These are phyloP conservation scores for Aleadryas rufinucha DNA, from an alignment of 2,113 vertebrate genomes.

Conservation along the genomic window DNA sequence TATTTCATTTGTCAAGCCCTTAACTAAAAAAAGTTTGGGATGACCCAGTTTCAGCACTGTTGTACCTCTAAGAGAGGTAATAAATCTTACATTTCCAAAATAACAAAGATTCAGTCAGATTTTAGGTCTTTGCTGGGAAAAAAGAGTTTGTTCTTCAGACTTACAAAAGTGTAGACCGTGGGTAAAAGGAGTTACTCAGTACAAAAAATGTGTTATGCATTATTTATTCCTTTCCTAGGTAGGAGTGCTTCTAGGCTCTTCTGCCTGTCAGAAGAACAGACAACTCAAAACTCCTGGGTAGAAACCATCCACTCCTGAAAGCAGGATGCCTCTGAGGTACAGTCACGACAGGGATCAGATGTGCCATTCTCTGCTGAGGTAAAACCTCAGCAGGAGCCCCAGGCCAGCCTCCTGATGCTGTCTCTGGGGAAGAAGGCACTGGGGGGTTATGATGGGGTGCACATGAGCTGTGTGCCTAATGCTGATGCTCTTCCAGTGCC, in stretches of 20 bases:
- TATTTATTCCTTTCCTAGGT: background rate
- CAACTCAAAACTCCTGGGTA: background rate
- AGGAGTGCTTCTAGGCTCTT: background rate
- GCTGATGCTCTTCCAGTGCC: background rate
- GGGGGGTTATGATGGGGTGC: background rate
- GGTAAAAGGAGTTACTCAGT: background rate
- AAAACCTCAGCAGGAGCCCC: background rate
- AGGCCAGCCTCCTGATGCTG: background rate
- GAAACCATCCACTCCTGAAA: background rate
- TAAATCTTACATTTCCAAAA: background rate
- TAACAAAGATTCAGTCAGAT: background rate
- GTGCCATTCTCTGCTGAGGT: background rate
- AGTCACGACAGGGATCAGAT: background rate
- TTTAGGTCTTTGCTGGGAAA: background rate
- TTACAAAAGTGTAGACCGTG: background rate
- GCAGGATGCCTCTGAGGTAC: background rate
- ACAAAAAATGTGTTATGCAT: background rate
- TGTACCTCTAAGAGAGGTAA: background rate
- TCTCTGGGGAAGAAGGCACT: background rate
- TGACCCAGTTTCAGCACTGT: background rate
- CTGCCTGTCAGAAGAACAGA: background rate
- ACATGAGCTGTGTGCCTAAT: background rate
- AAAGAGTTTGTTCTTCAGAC: background rate
- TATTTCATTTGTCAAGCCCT: background rate
- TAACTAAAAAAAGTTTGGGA: background rate